These are phyloP conservation scores for Pholis gunnellus DNA, from an alignment of 2,113 vertebrate genomes.

Conservation along the genomic window DNA sequence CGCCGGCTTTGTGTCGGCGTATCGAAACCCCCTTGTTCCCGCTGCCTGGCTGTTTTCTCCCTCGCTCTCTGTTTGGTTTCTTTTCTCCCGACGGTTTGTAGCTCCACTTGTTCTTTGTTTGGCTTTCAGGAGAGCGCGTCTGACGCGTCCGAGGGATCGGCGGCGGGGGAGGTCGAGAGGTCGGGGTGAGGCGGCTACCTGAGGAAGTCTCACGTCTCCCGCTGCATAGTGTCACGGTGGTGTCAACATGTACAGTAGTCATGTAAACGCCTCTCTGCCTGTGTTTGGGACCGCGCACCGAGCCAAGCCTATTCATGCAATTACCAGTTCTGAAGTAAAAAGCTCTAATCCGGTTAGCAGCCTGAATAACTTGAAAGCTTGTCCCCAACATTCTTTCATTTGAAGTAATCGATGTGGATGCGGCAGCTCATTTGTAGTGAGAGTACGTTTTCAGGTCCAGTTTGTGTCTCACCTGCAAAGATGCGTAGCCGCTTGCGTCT, in stretches of 20 bases:
- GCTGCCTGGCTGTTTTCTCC: constrained; percentile 73
- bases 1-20: constrained; percentile 71
- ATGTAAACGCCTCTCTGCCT: constrained; percentile 53
- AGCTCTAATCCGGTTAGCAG: constrained; percentile 26
- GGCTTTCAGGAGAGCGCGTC: constrained; percentile 40
- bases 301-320: constrained; percentile 18
- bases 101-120: constrained; percentile 74
- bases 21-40: constrained; percentile 70
- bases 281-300: constrained; percentile 44
- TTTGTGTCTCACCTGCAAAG: constrained; percentile 79
- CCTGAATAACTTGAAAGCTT: constrained; percentile 33
- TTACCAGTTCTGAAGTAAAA: constrained; percentile 26
- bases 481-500: constrained; percentile 83
- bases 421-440: constrained; percentile 27
- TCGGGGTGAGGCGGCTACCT: constrained; percentile 67
- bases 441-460: neutral
- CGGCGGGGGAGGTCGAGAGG: constrained; percentile 54
- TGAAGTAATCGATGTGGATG: neutral
- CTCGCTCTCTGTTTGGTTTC: constrained; percentile 75
- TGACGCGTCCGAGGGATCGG: constrained; percentile 52
- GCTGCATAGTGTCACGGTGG: constrained; percentile 64
- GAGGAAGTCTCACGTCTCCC: constrained; percentile 67
- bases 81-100: constrained; percentile 74
- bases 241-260: constrained; percentile 70
- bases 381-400: constrained; percentile 21